These are phyloP conservation scores for Gryon sp. DNA, from an alignment of 1,140 invertebrate genomes.

Conservation along the genomic window DNA sequence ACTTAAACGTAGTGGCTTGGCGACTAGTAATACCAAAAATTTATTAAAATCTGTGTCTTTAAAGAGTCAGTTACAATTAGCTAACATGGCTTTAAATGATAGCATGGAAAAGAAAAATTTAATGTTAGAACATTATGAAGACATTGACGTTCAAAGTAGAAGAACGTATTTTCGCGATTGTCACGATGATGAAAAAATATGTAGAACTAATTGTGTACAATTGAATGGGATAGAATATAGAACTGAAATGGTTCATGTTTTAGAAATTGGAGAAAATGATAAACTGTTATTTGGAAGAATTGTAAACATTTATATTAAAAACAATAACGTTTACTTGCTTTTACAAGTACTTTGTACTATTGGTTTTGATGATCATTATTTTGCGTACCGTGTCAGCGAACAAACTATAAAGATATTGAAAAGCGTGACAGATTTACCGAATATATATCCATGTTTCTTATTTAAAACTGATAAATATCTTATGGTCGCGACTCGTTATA, in stretches of 20 bases:
- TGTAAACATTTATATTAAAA: conserved; percentile 3
- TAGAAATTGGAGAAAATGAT: conserved; percentile 21
- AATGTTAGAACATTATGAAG: neutral
- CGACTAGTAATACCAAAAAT: conserved; percentile 18
- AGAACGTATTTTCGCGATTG: conserved; percentile 2
- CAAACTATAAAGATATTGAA: neutral
- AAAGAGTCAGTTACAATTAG: conserved; percentile 11
- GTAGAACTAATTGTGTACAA: neutral
- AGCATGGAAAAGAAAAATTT: too few relatives aligned
- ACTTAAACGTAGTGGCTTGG: conserved; percentile 17
- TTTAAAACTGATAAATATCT: neutral
- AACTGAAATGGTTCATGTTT: conserved; percentile 9
- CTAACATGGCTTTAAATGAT: too few relatives aligned
- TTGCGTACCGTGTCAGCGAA: conserved; percentile 7
- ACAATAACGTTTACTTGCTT: conserved; percentile 2
- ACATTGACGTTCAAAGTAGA: conserved; percentile 3
- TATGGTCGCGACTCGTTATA: conserved; percentile 9
- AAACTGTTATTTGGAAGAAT: conserved; percentile 8
- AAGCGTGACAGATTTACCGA: too few relatives aligned
- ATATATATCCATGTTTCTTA: conserved; percentile 6
- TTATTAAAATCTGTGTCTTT: conserved; percentile 17
- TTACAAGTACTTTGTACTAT: neutral
- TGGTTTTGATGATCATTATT: conserved; percentile 12
- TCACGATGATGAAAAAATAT: conserved; percentile 14
- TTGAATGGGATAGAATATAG: neutral